phyloP scores from a whole-genome alignment of 2,888 invertebrate species.

The Operophtera brumata region DNA sequence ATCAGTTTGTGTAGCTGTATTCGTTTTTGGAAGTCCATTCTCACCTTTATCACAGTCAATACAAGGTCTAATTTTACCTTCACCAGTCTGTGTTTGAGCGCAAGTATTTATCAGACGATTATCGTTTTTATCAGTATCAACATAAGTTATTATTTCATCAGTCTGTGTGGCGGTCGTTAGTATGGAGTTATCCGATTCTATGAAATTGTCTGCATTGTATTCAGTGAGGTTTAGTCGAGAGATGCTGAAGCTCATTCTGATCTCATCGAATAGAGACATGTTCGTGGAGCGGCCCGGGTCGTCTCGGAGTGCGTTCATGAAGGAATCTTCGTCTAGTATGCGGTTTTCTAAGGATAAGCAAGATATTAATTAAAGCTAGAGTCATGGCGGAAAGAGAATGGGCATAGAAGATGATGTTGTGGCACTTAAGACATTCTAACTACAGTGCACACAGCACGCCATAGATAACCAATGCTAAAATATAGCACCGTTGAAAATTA shows the following conservation, averaged over 20 bases:
- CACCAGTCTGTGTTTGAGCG: constrained; percentile 10
- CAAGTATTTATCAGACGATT: background rate
- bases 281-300: constrained; percentile 66
- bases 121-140: background rate
- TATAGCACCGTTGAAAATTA: no score
- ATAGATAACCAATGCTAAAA: no score
- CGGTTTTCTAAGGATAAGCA: constrained; percentile 55
- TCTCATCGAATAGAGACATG: constrained; percentile 70
- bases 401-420: no score
- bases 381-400: background rate
- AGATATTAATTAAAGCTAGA: constrained; percentile 7
- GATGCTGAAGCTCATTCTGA: constrained; percentile 63
- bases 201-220: constrained; percentile 18
- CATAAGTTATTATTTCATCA: constrained; percentile 23
- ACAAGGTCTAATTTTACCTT: background rate
- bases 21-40: background rate
- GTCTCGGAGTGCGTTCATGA: constrained; percentile 58
- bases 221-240: constrained; percentile 48
- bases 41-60: background rate
- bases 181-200: constrained; percentile 37
- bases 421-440: no score
- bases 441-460: no score
- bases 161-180: constrained; percentile 47
- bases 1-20: constrained; percentile 37
- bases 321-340: constrained; percentile 68